Evolutionary conservation across 92 coral and sea anemone species (phyloP).

Genomic region (Phenganax subtilis): DNA sequence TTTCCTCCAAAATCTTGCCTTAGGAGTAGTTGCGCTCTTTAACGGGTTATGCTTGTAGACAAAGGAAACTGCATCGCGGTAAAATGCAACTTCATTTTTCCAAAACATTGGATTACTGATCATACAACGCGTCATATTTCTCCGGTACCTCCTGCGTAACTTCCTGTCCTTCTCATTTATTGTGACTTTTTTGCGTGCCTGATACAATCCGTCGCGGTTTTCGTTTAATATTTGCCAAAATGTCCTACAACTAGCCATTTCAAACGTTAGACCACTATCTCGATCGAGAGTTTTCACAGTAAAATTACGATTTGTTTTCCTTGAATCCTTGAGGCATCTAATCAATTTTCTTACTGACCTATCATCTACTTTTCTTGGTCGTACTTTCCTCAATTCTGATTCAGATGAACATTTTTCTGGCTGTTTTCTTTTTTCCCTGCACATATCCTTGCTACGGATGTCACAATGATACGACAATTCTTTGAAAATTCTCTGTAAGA

Average conservation of each 20-base stretch:
- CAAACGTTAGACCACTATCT: not conserved
- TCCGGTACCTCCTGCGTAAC: conserved; percentile 14
- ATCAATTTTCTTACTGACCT: no score
- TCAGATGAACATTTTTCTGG: no score
- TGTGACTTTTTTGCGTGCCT: conserved; percentile 27
- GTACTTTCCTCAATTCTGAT: no score
- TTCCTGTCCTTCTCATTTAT: conserved; percentile 6
- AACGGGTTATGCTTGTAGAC: conserved; percentile 39
- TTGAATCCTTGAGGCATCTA: no score
- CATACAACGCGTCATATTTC: no score
- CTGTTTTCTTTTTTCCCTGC: no score
- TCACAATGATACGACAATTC: no score
- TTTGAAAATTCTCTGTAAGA: no score
- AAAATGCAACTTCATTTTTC: conserved; percentile 36
- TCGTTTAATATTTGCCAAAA: conserved; percentile 8
- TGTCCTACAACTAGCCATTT: conserved; percentile 11
- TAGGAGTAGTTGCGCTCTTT: conserved; percentile 14
- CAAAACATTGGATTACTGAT: conserved; percentile 2
- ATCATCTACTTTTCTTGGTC: no score
- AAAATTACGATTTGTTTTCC: not conserved
- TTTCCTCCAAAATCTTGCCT: conserved; percentile 44
- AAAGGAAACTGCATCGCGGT: conserved; percentile 41
- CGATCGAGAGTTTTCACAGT: not conserved
- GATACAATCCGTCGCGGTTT: conserved; percentile 16
- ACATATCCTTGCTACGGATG: no score